Evolutionary conservation across 2,888 invertebrate species (phyloP), one percentile per base, ranked within the genome.

Genomic region (Agrenia bidenticulata): DNA sequence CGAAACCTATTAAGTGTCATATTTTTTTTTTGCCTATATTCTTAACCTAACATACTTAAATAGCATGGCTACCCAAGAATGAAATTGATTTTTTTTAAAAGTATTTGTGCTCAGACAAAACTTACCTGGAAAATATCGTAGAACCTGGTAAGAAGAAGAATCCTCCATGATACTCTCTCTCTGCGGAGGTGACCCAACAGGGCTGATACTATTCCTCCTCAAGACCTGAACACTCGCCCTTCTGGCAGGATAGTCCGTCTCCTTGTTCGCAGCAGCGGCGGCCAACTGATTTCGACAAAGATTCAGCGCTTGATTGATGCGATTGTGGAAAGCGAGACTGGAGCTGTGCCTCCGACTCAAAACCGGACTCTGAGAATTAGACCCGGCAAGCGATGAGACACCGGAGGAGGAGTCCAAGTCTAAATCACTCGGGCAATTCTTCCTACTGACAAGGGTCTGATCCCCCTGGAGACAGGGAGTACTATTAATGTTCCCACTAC

Each of bases 91-190:
- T n/a, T n/a, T n/a, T n/a, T n/a, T n/a, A n/a, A n/a, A n/a, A n/a
- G n/a, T n/a, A n/a, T n/a, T n/a, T n/a, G n/a, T n/a, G n/a, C n/a
- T n/a, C n/a, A n/a, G 32, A 7, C 4, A 32, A 32, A 32, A 19
- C 61, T 54, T 55, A 70, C 70, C 70, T 26, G 70, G 70, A 37
- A 70, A 65, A 63, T 65, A 67, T 23, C 70, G 64, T 19, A 70
- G 67, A 23, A 70, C 63, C 67, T 70, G 70, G 55, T 63, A 70
- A 41, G 64, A 64, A 5, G 65, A 65, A 5, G 67, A 67, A 37
- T 70, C 70, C 53, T 70, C 70, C 70, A 70, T 70, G 27, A n/a
- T 61, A 26, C 50, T 24, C 17, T 9, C n/a, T 21, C 17, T 37
- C 27, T 17, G 45, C 1, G 61, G 23, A 17, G 17, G 23, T 27